Base-by-base conservation (phyloP, 2,888 invertebrate genomes). In the Agrochola lota region DNA sequence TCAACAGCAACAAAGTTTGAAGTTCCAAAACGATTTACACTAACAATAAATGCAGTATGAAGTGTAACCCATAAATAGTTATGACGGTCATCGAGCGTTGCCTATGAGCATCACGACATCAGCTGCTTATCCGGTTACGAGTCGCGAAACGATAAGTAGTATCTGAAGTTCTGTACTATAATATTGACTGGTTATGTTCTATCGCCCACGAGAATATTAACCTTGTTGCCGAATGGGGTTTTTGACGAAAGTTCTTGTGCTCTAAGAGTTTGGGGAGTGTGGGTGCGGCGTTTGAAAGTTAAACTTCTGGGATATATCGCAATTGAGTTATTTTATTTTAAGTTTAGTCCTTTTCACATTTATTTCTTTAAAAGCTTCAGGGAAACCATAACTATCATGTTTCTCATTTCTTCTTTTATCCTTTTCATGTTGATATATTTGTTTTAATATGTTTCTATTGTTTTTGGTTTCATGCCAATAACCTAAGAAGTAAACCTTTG, bases 51-150 rank as follows among this genome's bases (percentile, higher is more conserved):
- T 63, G 52, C 71, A 43, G 52, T 74, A 67, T 73, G 60, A 73
- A 81, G 64, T 80, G 71, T 64, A 70, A 59, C 63, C 49, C n/a
- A 86, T 87, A 86, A 87, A 87, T 81, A 86, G 87, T 87, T 81
- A 87, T 80, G 86, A 87, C 64, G 68, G 80, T 70, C 86, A 83
- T 87, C 75, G 74, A 49, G 74, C 43, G 72, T 73, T 78, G 74
- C 63, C 71, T 78, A 75, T 81, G 78, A 68, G 69, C 59, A 76
- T 87, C 80, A 71, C 68, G 59, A 66, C 66, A 66, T 78, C 68
- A 66, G 64, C 66, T 68, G 74, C 77, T 87, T 87, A 84, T 87
- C 85, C 73, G 17, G 78, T 78, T 78, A 84, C 77, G 67, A 74
- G 73, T 64, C 57, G 40, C 57, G 43, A 71, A 81, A 59, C 74